A percentile compares a stretch with the other conserved stretches of the same genome.
Evolutionary conservation across 2,797 vertebrate species (phyloP).

Genomic region (Pseudopleuronectes americanus): DNA sequence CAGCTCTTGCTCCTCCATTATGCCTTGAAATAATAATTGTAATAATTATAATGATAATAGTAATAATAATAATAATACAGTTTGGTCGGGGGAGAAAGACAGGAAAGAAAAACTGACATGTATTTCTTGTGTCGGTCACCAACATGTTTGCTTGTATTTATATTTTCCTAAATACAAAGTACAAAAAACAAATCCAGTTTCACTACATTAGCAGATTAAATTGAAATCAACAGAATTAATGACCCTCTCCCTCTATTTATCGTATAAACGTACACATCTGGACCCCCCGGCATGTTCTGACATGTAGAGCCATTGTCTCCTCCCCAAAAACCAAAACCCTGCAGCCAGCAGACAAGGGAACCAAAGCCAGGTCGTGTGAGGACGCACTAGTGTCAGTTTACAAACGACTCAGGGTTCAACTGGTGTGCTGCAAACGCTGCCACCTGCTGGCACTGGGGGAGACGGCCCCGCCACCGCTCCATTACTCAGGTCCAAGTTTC

Average conservation of each 20-base stretch:
- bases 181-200: too few species aligned
- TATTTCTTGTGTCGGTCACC: too few species aligned
- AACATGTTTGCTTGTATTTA: too few species aligned
- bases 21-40: neutral
- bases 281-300: neutral
- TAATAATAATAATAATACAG: too few species aligned
- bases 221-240: neutral
- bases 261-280: too few species aligned
- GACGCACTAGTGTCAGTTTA: constrained; percentile 57
- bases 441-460: constrained; percentile 37
- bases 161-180: too few species aligned
- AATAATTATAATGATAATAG: too few species aligned
- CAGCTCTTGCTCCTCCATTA: too few species aligned
- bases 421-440: constrained; percentile 6
- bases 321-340: neutral
- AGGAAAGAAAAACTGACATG: too few species aligned
- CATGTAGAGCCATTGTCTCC: neutral
- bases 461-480: neutral
- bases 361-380: constrained; percentile 9
- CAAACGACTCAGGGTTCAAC: neutral
- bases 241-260: neutral
- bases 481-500: neutral
- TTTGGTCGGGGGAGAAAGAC: constrained; percentile 1
- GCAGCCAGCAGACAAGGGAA: neutral
- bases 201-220: too few species aligned